Percentiles rank a stretch among this genome's conserved stretches.
Conservation (phyloP, 2,113 vertebrate species). For the Pholis gunnellus region DNA sequence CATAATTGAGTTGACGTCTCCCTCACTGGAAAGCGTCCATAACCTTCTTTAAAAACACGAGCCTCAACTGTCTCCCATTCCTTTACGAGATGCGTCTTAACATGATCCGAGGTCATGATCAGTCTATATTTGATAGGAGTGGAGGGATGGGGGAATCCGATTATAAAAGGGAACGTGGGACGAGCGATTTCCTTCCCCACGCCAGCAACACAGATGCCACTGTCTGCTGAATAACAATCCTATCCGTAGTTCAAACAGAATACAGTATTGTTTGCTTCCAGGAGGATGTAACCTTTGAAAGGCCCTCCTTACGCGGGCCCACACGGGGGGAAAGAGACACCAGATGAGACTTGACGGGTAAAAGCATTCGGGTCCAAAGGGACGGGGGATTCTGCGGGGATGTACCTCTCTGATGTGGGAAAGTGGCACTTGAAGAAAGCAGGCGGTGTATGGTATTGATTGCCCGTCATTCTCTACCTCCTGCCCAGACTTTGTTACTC, state of each 20-base stretch:
- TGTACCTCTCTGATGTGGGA: conserved; percentile 54
- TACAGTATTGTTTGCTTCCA: conserved; percentile 36
- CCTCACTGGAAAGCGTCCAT: not conserved
- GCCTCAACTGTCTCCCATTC: not conserved
- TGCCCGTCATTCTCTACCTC: conserved; percentile 48
- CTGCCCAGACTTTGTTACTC: conserved; percentile 36
- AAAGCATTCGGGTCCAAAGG: conserved; percentile 44
- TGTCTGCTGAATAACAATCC: conserved; percentile 44
- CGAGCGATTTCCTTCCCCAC: conserved; percentile 25
- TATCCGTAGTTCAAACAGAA: conserved; percentile 44
- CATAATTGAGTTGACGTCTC: not conserved
- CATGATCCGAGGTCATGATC: not conserved
- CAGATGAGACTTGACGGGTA: conserved; percentile 42
- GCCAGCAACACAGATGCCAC: conserved; percentile 3
- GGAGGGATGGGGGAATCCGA: not conserved
- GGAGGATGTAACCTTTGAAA: conserved; percentile 50
- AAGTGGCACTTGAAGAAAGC: conserved; percentile 65
- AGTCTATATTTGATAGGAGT: not conserved
- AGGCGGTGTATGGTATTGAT: conserved; percentile 58
- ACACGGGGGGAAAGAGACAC: conserved; percentile 32
- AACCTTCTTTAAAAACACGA: conserved; percentile 22
- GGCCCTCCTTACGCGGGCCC: not conserved
- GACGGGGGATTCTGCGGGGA: conserved; percentile 22
- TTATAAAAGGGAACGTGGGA: conserved; percentile 6
- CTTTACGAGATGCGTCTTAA: not conserved